phyloP scores from a whole-genome alignment of 1,140 invertebrate species.

The Lordiphosa clarofinis region DNA sequence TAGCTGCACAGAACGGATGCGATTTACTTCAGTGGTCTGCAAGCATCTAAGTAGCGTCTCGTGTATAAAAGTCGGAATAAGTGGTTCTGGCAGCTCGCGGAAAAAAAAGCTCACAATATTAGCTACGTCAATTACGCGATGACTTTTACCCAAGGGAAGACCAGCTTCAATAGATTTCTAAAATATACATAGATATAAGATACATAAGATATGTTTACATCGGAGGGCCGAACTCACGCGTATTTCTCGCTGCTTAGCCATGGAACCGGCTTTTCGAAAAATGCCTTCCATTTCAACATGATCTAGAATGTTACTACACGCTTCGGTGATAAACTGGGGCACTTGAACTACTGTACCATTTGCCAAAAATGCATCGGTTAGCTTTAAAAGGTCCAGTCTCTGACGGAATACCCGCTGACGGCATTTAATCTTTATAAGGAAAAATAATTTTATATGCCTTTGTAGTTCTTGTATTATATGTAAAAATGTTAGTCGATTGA shows the following conservation, averaged over 20 bases:
- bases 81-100: constrained; percentile 89
- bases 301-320: constrained; percentile 84
- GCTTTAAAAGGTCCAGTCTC: constrained; percentile 82
- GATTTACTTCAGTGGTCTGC: constrained; percentile 73
- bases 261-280: constrained; percentile 91
- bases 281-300: constrained; percentile 88
- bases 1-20: constrained; percentile 80
- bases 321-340: constrained; percentile 88
- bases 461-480: constrained; percentile 59
- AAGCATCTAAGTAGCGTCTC: constrained; percentile 88
- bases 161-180: constrained; percentile 85
- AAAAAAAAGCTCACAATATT: constrained; percentile 91
- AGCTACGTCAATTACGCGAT: constrained; percentile 90
- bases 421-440: constrained; percentile 7
- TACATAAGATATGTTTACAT: background rate
- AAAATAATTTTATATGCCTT: constrained; percentile 18
- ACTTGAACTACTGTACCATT: constrained; percentile 84
- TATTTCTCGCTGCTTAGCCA: constrained; percentile 88
- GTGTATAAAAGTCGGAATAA: constrained; percentile 86
- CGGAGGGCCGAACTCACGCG: constrained; percentile 81
- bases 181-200: constrained; percentile 46
- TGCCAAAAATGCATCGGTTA: constrained; percentile 83
- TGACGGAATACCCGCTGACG: constrained; percentile 83
- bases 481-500: background rate
- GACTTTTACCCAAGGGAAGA: constrained; percentile 82